Evolutionary conservation across 2,797 vertebrate genomes (phyloP).

Genomic region (Notamacropus eugenii): DNA sequence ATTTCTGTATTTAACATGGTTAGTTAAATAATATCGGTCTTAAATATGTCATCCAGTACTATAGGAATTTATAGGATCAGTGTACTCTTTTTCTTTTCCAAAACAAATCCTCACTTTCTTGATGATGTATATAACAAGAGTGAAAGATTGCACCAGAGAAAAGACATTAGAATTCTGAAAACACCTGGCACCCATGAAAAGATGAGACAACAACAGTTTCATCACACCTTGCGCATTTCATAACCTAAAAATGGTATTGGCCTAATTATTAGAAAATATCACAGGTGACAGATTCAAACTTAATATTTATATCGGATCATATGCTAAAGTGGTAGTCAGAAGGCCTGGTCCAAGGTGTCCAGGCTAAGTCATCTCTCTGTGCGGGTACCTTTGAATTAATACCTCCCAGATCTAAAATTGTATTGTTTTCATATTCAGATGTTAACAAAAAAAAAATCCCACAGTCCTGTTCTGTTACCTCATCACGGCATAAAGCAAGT

Average conservation of each 20-base stretch:
- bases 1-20: not conserved
- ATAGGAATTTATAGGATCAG: not conserved
- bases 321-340: not conserved
- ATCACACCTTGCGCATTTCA: not conserved
- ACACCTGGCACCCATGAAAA: not conserved
- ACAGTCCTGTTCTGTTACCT: too few species aligned
- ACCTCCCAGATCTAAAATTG: too few species aligned
- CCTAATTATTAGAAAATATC: not conserved
- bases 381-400: too few species aligned
- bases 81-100: not conserved
- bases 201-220: not conserved
- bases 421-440: too few species aligned
- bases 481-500: too few species aligned
- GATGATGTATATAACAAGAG: not conserved
- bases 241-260: not conserved
- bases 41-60: not conserved
- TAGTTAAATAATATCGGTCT: not conserved
- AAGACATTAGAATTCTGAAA: not conserved
- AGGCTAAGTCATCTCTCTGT: not conserved
- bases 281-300: not conserved
- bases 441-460: too few species aligned
- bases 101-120: not conserved
- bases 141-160: not conserved
- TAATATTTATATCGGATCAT: not conserved
- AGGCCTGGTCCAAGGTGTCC: not conserved